Base-by-base conservation (phyloP, 2,113 vertebrate genomes). In the Coreoperca whiteheadi region DNA sequence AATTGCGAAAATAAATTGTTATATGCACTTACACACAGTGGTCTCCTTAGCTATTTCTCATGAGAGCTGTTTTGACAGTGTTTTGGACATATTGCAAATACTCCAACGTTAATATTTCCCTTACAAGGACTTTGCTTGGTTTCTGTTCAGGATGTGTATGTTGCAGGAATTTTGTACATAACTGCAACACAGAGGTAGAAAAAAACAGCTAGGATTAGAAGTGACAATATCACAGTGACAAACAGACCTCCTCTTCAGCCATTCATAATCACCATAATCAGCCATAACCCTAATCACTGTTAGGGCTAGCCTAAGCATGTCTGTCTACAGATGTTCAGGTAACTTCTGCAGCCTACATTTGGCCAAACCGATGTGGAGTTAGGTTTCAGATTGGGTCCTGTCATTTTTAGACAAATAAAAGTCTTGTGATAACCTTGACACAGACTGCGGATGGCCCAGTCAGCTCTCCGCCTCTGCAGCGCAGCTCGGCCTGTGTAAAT, bases 391-490 rank as follows among this genome's bases (percentile, higher is more conserved):
- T 73, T 50, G 48, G 78, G 75, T 39, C 60, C 67, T 65, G 81
- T 90, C 88, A 76, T 56, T 77, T 78, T 79, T 63, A 61, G 67
- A 89, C 77, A 87, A 89, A 89, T 74, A 69, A 86, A n/a, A 82
- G 76, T 51, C 86, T 84, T 85, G 87, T 79, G 87, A 90, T 91
- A 91, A 94, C 92, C 92, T 87, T 88, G 90, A 93, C 87, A 83
- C 81, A 16, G 34, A 51, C 77, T 51, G 83, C 18, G 37, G 89
- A 88, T 84, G 72, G 79, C 84, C 81, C 76, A 65, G 81, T 76
- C 82, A 72, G 84, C 82, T 32, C 80, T 56, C 79, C 15, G 71
- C 78, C 57, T 82, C 59, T 12, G 74, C 85, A 63, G 59, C 18
- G 0, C 80, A 6, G 77, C 77, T 70, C 34, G 20, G 66, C 53